These are phyloP conservation scores for Chaunax sp. DNA, from an alignment of 2,797 vertebrate species.

Conservation along the genomic window DNA sequence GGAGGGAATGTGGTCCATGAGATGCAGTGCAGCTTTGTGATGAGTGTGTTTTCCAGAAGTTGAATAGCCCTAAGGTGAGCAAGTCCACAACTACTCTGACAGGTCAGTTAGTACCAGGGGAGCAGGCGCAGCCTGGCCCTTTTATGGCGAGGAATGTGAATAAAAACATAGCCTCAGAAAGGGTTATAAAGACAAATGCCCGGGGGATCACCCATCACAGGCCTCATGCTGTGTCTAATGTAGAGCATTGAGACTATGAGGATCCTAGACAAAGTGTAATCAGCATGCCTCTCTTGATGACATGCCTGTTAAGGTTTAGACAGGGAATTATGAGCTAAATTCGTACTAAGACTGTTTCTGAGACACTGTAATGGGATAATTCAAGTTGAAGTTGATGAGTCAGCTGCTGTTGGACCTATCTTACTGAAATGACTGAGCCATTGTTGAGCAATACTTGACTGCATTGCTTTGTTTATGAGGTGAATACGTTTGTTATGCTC, in stretches of 20 bases:
- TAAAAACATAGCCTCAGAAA: slow-evolving; percentile 46
- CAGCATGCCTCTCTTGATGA: background rate
- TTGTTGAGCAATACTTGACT: slow-evolving; percentile 43
- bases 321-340: background rate
- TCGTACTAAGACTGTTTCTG: background rate
- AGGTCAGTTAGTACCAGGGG: slow-evolving; percentile 34
- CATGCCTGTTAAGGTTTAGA: background rate
- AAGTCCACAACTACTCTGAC: slow-evolving; percentile 24
- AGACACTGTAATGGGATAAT: background rate
- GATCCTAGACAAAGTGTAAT: background rate
- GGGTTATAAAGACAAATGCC: slow-evolving; percentile 39
- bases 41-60: slow-evolving; percentile 33
- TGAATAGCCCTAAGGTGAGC: slow-evolving; percentile 33
- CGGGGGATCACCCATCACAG: slow-evolving; percentile 34
- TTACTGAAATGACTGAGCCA: slow-evolving; percentile 33
- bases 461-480: slow-evolving; percentile 50
- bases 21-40: slow-evolving; percentile 29
- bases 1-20: slow-evolving; percentile 5
- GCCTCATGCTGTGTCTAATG: slow-evolving; percentile 15
- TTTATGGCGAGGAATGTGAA: slow-evolving; percentile 67
- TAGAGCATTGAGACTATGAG: slow-evolving; percentile 1
- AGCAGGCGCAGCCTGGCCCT: slow-evolving; percentile 20
- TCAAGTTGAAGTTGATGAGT: slow-evolving; percentile 28
- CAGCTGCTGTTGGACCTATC: slow-evolving; percentile 19
- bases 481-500: slow-evolving; percentile 66